These are phyloP conservation scores for Apocheima hispidaria DNA, from an alignment of 2,888 invertebrate genomes.

Conservation along the genomic window DNA sequence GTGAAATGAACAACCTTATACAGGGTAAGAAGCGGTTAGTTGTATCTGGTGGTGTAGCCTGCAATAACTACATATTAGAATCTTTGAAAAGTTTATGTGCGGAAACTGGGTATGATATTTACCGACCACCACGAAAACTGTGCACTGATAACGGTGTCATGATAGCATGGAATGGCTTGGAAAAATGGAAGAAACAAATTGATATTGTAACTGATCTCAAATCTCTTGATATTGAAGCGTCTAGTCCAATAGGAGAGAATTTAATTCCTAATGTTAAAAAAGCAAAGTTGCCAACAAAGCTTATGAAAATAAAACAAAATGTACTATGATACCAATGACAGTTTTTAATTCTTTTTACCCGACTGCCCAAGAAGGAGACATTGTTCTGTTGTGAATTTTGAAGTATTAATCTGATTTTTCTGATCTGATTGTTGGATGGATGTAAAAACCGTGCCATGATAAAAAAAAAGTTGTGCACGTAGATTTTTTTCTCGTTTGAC, in stretches of 20 bases:
- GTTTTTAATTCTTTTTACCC: background rate
- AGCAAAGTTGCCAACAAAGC: conserved; percentile 80
- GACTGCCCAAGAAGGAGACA: too few relatives aligned
- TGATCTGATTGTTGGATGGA: too few relatives aligned
- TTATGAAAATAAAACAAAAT: conserved; percentile 69
- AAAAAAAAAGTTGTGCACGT: background rate
- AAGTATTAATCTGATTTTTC: too few relatives aligned
- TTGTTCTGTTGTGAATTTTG: too few relatives aligned
- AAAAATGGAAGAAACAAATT: conserved; percentile 87
- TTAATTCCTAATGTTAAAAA: conserved; percentile 85
- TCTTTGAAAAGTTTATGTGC: conserved; percentile 90
- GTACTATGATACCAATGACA: background rate
- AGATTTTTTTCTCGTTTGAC: background rate
- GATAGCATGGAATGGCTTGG: conserved; percentile 99
- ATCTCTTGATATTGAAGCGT: conserved; percentile 87
- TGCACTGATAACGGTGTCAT: conserved; percentile 99
- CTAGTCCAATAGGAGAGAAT: conserved; percentile 88
- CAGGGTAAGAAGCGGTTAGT: conserved; percentile 89
- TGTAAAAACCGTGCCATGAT: background rate
- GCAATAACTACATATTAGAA: conserved; percentile 93
- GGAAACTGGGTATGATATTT: conserved; percentile 88
- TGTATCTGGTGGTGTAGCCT: conserved; percentile 98
- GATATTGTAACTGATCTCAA: conserved; percentile 87
- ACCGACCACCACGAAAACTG: conserved; percentile 92
- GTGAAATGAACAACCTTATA: conserved; percentile 87